These are phyloP conservation scores for Aleadryas rufinucha DNA, from an alignment of 2,113 vertebrate genomes.

Conservation along the genomic window DNA sequence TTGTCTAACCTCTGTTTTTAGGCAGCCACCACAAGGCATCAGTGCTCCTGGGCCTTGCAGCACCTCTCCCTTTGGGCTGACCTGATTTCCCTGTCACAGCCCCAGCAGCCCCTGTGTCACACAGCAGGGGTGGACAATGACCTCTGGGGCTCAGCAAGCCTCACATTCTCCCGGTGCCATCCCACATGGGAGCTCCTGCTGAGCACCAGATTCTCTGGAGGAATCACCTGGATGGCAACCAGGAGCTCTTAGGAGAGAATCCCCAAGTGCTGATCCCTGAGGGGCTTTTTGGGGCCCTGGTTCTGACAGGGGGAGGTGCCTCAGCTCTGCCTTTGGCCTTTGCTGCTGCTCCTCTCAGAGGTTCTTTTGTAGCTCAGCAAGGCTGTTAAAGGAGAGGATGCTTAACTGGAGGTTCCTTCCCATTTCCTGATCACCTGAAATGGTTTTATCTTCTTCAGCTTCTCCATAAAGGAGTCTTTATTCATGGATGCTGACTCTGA, in stretches of 20 bases:
- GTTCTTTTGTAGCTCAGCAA: background rate
- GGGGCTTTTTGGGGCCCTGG: background rate
- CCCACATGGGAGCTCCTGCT: background rate
- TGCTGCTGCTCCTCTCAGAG: background rate
- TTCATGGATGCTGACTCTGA: background rate
- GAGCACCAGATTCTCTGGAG: background rate
- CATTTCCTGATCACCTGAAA: background rate
- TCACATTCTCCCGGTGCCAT: background rate
- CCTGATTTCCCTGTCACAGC: background rate
- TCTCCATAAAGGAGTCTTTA: background rate
- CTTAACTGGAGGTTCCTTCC: background rate
- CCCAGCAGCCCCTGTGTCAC: background rate
- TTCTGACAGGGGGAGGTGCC: background rate
- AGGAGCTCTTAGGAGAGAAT: background rate
- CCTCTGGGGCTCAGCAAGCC: background rate
- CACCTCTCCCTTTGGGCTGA: background rate
- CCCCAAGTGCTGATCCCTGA: background rate
- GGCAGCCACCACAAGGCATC: too few relatives aligned
- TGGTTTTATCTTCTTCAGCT: background rate
- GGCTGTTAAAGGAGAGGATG: background rate
- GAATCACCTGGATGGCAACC: background rate
- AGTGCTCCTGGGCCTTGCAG: background rate
- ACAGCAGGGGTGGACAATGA: fast-evolving
- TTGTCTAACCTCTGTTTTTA: too few relatives aligned
- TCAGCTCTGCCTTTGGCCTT: background rate